Percentiles rank a stretch among this genome's conserved stretches.
These are phyloP conservation scores for Agrotis clavis DNA, from an alignment of 2,888 invertebrate genomes.

Conservation along the genomic window DNA sequence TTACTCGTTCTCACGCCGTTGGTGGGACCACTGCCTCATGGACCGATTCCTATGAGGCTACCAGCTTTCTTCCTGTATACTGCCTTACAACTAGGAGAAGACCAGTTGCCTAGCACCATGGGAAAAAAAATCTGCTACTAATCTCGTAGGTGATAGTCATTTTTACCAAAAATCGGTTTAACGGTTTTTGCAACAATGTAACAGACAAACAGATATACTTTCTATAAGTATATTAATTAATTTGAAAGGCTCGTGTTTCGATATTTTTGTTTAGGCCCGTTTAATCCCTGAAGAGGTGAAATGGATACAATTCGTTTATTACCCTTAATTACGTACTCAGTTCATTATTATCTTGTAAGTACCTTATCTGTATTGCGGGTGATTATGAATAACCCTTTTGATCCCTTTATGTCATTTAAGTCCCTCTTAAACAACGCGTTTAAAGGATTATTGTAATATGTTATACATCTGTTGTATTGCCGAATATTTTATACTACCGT, in stretches of 20 bases:
- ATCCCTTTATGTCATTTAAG: background rate
- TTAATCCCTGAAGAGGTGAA: conserved; percentile 24
- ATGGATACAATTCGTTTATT: conserved; percentile 21
- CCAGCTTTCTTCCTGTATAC: too few relatives aligned
- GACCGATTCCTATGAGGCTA: too few relatives aligned
- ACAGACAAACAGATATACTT: background rate
- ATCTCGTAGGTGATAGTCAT: too few relatives aligned
- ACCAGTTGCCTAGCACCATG: too few relatives aligned
- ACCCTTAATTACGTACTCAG: conserved; percentile 2
- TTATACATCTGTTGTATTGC: background rate
- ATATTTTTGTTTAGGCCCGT: conserved; percentile 21
- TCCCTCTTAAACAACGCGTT: background rate
- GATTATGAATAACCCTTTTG: background rate
- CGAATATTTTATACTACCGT: background rate
- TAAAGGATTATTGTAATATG: background rate
- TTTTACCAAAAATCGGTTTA: background rate
- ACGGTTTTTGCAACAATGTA: background rate
- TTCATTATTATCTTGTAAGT: conserved; percentile 10
- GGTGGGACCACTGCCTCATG: too few relatives aligned
- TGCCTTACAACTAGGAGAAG: too few relatives aligned
- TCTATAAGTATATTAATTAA: conserved; percentile 22
- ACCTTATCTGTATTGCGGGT: background rate
- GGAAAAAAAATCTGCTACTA: background rate
- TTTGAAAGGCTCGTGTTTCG: conserved; percentile 28
- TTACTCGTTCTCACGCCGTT: too few relatives aligned